A percentile compares a stretch with the other conserved stretches of the same genome.
Evolutionary conservation across 2,797 vertebrate genomes (phyloP).

Genomic region (Sebastes itinus): DNA sequence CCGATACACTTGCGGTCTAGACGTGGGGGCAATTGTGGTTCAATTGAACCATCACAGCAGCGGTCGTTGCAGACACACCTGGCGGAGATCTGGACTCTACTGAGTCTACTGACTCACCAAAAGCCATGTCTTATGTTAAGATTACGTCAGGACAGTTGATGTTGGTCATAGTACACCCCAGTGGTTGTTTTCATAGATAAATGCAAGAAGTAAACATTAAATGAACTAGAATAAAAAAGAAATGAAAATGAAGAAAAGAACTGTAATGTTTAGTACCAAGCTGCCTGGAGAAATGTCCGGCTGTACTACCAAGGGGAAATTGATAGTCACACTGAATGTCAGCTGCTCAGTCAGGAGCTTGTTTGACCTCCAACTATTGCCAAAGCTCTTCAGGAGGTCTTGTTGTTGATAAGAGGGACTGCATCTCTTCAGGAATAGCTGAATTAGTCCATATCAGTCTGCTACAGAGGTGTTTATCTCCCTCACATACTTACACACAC

Average conservation of each 20-base stretch:
- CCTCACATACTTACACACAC: not conserved
- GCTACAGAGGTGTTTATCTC: conserved; percentile 36
- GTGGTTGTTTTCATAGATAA: not conserved
- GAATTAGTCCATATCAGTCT: conserved; percentile 24
- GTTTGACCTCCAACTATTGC: conserved; percentile 31
- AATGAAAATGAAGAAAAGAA: conserved; percentile 51
- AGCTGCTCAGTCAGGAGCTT: conserved; percentile 37
- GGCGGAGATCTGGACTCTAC: not conserved
- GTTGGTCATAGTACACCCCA: not conserved
- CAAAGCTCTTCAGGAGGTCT: conserved; percentile 46
- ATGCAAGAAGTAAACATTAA: not conserved
- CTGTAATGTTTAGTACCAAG: conserved; percentile 12
- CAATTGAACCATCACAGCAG: not conserved
- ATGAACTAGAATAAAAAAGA: not conserved
- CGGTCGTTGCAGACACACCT: not conserved
- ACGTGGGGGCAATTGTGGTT: not conserved
- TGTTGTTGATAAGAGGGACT: conserved; percentile 36
- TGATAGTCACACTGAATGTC: not conserved
- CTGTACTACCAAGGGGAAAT: conserved; percentile 12
- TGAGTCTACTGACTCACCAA: not conserved
- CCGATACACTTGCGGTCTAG: not conserved
- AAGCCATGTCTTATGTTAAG: not conserved
- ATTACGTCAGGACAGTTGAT: not conserved
- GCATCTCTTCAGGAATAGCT: conserved; percentile 57
- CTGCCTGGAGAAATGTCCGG: conserved; percentile 54